phyloP scores from a whole-genome alignment of 2,113 vertebrate species.

The Halcyon senegalensis region DNA sequence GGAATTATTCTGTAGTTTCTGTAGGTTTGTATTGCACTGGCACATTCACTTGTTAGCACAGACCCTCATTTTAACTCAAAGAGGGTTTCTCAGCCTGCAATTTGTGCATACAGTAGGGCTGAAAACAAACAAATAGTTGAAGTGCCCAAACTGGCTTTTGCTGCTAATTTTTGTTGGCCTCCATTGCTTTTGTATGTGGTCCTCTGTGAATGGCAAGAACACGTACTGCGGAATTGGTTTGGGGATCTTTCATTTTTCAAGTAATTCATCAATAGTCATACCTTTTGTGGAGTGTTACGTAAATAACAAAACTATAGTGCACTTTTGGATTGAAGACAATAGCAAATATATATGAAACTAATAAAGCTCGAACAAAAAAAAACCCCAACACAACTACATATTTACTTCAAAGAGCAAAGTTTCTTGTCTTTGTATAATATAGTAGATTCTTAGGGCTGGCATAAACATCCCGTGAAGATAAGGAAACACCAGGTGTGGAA shows the following conservation, averaged over 20 bases:
- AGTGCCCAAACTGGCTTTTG: background rate
- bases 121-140: background rate
- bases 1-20: background rate
- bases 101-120: background rate
- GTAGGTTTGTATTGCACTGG: background rate
- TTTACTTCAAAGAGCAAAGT: background rate
- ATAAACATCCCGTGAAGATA: background rate
- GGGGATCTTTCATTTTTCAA: background rate
- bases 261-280: background rate
- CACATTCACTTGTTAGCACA: background rate
- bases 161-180: background rate
- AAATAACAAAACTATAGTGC: background rate
- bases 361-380: background rate
- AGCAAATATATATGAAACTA: background rate
- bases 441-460: background rate
- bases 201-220: background rate
- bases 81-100: background rate
- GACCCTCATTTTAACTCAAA: background rate
- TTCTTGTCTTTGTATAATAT: background rate
- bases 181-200: fast-evolving
- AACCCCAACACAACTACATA: background rate
- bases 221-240: background rate
- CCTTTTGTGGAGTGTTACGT: background rate
- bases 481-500: background rate
- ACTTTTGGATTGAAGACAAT: background rate